Evolutionary conservation across 2,888 invertebrate genomes (phyloP).

Genomic region (Opisthograptis luteolata): DNA sequence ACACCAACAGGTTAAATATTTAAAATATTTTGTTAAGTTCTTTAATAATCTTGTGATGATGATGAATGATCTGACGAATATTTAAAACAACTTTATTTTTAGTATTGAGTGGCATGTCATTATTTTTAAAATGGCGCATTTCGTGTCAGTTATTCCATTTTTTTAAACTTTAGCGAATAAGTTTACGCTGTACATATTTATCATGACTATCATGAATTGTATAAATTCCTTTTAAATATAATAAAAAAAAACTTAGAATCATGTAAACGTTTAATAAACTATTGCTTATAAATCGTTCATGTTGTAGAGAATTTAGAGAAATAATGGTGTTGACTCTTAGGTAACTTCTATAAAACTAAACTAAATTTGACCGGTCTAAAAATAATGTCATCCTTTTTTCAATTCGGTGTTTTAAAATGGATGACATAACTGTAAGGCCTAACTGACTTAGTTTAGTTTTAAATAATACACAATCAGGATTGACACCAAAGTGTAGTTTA

Average conservation of each 20-base stretch:
- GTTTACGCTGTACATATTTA: slow-evolving; percentile 73
- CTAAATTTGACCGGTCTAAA: too few species aligned
- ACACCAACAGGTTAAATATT: slow-evolving; percentile 6
- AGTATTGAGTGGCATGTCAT: slow-evolving; percentile 41
- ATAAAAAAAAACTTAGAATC: slow-evolving; percentile 54
- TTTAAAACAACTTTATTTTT: slow-evolving; percentile 41
- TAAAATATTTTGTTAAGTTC: slow-evolving; percentile 25
- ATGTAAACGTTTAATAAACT: slow-evolving; percentile 68
- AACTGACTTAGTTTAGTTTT: too few species aligned
- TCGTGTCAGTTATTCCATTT: slow-evolving; percentile 35
- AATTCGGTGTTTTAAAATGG: too few species aligned
- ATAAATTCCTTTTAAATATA: slow-evolving; percentile 70
- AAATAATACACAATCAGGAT: too few species aligned
- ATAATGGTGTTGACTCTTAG: too few species aligned
- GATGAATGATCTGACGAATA: slow-evolving; percentile 56
- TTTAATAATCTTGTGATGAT: slow-evolving; percentile 52
- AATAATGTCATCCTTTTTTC: too few species aligned
- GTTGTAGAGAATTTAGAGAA: slow-evolving; percentile 75
- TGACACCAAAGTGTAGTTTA: slow-evolving; percentile 68
- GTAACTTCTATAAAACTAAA: too few species aligned
- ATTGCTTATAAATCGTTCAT: slow-evolving; percentile 78
- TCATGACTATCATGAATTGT: slow-evolving; percentile 60
- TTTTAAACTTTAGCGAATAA: slow-evolving; percentile 27
- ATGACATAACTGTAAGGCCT: too few species aligned
- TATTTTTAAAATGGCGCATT: slow-evolving; percentile 27